phyloP scores from a whole-genome alignment of 2,888 invertebrate genomes.

The Eulithis prunata region DNA sequence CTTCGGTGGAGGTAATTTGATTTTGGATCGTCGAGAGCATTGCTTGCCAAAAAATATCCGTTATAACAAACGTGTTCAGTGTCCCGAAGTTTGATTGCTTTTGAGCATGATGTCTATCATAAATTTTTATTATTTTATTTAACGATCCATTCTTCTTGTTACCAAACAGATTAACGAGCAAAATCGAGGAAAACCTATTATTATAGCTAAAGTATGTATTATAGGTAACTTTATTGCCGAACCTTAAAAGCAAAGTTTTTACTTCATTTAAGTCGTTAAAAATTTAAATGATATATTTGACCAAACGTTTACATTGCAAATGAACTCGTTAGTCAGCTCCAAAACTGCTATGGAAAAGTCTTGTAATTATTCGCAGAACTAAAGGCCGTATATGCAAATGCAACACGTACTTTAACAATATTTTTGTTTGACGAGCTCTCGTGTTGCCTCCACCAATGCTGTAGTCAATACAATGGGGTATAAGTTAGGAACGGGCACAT shows the following conservation, averaged over 20 bases:
- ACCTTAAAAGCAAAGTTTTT: background rate
- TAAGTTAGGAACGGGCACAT: conserved; percentile 14
- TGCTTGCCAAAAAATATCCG: conserved; percentile 2
- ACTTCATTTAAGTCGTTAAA: too few relatives aligned
- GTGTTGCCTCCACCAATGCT: conserved; percentile 10
- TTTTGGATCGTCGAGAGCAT: background rate
- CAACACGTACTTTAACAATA: conserved; percentile 16
- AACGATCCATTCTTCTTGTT: too few relatives aligned
- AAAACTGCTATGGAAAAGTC: conserved; percentile 2
- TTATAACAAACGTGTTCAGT: background rate
- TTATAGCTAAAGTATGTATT: too few relatives aligned
- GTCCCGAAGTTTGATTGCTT: too few relatives aligned
- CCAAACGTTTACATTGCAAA: background rate
- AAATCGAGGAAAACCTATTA: too few relatives aligned
- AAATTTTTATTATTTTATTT: too few relatives aligned
- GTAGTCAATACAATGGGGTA: conserved; percentile 16
- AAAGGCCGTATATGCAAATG: conserved; percentile 20
- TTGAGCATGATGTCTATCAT: too few relatives aligned
- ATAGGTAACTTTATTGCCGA: background rate
- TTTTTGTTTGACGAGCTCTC: conserved; percentile 20
- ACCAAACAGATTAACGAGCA: too few relatives aligned
- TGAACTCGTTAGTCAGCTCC: background rate
- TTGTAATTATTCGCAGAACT: conserved; percentile 3
- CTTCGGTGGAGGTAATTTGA: conserved; percentile 1
- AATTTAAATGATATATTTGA: too few relatives aligned